Conservation (phyloP, 2,797 vertebrate species). For the Crenuchus spilurus region DNA sequence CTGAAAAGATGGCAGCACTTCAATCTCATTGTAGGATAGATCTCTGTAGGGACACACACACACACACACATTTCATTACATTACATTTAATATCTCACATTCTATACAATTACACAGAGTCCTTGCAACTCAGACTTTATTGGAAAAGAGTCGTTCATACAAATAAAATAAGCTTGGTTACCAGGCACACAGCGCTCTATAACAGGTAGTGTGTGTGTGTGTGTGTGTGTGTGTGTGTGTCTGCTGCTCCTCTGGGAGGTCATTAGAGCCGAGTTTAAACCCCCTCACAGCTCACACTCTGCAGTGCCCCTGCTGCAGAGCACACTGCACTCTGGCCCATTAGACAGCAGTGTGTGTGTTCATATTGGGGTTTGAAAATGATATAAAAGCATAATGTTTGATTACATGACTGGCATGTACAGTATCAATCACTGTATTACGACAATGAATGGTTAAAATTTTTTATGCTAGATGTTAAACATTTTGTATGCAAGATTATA, state of each 20-base stretch:
- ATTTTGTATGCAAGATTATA: not conserved
- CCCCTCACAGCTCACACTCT: slow-evolving; percentile 35
- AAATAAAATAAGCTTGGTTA: not conserved
- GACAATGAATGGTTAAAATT: not conserved
- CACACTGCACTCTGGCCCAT: slow-evolving; percentile 16
- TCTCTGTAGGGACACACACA: slow-evolving; percentile 77
- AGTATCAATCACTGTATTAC: not conserved
- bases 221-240: slow-evolving; percentile 28
- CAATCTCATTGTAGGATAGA: slow-evolving; percentile 92
- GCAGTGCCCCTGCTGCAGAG: slow-evolving; percentile 23
- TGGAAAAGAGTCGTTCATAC: not conserved
- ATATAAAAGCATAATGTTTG: not conserved
- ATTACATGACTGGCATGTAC: slow-evolving; percentile 14
- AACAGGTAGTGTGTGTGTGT: slow-evolving; percentile 21
- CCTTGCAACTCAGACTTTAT: not conserved
- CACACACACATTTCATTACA: not conserved
- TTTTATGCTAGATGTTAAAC: not conserved
- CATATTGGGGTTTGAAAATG: not conserved
- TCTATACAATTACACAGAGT: slow-evolving; percentile 24
- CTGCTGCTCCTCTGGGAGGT: slow-evolving; percentile 50
- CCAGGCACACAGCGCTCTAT: not conserved
- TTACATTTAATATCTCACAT: slow-evolving; percentile 1
- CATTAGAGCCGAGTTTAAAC: slow-evolving; percentile 55
- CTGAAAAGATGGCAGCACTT: slow-evolving; percentile 86
- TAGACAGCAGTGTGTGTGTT: slow-evolving; percentile 13